Evolutionary conservation across 1,140 invertebrate species (phyloP).

Genomic region (Ladona fulva): DNA sequence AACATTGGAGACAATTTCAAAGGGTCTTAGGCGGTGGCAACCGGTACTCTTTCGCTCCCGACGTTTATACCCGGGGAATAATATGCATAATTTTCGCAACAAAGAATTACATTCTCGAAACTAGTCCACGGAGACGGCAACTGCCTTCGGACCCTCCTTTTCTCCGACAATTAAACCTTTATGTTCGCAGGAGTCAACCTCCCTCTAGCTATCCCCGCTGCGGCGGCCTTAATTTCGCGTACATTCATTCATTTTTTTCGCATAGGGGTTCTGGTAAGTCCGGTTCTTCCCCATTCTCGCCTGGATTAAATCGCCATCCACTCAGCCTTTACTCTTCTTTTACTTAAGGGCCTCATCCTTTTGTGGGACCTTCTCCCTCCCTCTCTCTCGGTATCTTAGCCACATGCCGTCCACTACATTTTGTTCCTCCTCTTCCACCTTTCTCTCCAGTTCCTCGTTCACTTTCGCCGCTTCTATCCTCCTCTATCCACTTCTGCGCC

Average conservation of each 20-base stretch:
- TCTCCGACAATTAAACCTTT: slow-evolving; percentile 5
- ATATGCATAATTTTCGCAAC: slow-evolving; percentile 1
- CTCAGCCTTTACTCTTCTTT: too few species aligned
- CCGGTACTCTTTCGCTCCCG: not conserved
- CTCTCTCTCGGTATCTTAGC: too few species aligned
- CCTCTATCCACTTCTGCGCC: too few species aligned
- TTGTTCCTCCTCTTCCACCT: too few species aligned
- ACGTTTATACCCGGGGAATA: not conserved
- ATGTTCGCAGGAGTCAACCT: not conserved
- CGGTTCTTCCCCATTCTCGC: not conserved
- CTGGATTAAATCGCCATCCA: not conserved
- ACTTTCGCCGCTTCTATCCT: too few species aligned
- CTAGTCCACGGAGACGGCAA: not conserved
- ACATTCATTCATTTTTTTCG: slow-evolving; percentile 1
- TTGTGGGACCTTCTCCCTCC: too few species aligned
- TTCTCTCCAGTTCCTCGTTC: too few species aligned
- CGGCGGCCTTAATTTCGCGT: not conserved
- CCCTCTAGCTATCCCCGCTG: not conserved
- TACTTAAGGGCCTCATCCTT: too few species aligned
- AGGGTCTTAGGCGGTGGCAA: too few species aligned
- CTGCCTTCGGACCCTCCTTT: not conserved
- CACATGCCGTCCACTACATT: too few species aligned
- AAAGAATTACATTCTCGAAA: not conserved
- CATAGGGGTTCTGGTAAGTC: not conserved
- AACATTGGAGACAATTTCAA: too few species aligned